phyloP scores from a whole-genome alignment of 23 tunicate species.

The Styela plicata region DNA sequence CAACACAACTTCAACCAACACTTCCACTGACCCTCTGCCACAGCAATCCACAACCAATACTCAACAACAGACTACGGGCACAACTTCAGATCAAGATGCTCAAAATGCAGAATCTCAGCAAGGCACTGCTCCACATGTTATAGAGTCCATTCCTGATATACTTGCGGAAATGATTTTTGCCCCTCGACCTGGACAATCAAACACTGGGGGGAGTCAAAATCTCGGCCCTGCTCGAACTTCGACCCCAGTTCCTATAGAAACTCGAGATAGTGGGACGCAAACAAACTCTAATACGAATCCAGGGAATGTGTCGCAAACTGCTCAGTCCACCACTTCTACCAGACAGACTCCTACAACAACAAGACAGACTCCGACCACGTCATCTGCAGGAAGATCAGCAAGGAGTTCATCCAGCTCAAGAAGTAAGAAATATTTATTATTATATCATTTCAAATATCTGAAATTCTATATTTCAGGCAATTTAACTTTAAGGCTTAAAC shows the following conservation, averaged over 20 bases:
- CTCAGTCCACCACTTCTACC: background rate
- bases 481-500: background rate
- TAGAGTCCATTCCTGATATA: conserved; percentile 6
- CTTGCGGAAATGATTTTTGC: conserved; percentile 12
- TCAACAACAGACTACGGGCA: too few species aligned
- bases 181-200: background rate
- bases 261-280: background rate
- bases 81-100: background rate
- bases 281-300: background rate
- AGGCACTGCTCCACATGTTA: background rate
- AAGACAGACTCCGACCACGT: background rate
- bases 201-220: background rate
- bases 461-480: too few species aligned
- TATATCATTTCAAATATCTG: too few species aligned
- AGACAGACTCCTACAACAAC: background rate
- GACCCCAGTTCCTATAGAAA: background rate
- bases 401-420: conserved; percentile 2
- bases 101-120: background rate
- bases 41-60: too few species aligned
- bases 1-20: background rate
- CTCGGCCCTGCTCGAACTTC: background rate
- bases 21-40: background rate
- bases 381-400: background rate
- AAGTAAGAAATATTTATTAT: too few species aligned
- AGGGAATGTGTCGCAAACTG: background rate